Evolutionary conservation across 2,113 vertebrate genomes (phyloP), one percentile per base, ranked within the genome.

Genomic region (Sciurus niger): DNA sequence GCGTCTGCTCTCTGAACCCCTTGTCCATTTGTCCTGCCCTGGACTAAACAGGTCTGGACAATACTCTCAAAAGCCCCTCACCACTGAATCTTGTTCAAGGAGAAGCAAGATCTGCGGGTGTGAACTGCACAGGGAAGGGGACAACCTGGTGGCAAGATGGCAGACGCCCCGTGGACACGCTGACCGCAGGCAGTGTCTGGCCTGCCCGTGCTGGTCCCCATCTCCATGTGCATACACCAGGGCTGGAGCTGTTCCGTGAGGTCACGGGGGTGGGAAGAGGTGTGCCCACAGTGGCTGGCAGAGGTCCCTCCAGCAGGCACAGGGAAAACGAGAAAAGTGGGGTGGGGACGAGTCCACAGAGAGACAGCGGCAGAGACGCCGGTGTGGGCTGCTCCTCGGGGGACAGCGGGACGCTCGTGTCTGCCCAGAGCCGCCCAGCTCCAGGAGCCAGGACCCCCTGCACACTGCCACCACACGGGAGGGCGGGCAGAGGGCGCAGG

Each of bases 191-290:
- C 67, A 68, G 32, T 12, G 63, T n/a, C 51, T 17, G 13, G 22
- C 22, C 34, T 28, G 11, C 1, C 3, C 4, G 0, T 40, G 51
- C 34, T 2, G 32, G 24, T n/a, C 9, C n/a, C 76, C 30, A 3
- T 65, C 25, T 22, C 24, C 84, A 46, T 14, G 16, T 43, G 30
- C 10, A 63, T 17, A 79, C 22, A 51, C 28, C 1, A 8, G 58
- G 65, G 43, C 73, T 17, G 9, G 10, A 73, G 74, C 24, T 53
- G 12, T 79, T 46, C 40, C 74, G 25, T 20, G 46, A 55, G 34
- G 37, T 16, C 46, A 83, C 73, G 60, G 18, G 30, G n/a, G 7
- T 8, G 24, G 53, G 53, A 53, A 89, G 72, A 82, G n/a, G 40
- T 40, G 40, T 8, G 53, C 24, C 51, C 16, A 22, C 53, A 34